These are phyloP conservation scores for Elgonia sp. DNA, from an alignment of 2,888 invertebrate species.

Conservation along the genomic window DNA sequence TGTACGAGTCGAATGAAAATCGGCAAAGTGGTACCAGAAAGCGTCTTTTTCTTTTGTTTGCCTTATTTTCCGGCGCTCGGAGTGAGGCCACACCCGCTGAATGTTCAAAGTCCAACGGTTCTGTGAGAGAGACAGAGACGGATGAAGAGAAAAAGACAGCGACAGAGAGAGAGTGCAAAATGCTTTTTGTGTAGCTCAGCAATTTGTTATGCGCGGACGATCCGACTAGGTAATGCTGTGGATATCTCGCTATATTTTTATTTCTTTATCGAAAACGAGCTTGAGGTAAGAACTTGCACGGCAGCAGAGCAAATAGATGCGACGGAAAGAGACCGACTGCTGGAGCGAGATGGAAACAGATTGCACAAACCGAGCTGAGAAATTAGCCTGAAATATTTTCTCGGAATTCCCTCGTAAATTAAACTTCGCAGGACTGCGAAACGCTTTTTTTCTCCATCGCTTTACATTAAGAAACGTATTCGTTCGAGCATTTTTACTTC, in stretches of 20 bases:
- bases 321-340: conserved; percentile 47
- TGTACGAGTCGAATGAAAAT: conserved; percentile 47
- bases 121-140: neutral
- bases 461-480: conserved; percentile 72
- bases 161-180: conserved; percentile 42
- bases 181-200: conserved; percentile 70
- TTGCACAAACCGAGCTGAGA: conserved; percentile 77
- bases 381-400: conserved; percentile 84
- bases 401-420: conserved; percentile 83
- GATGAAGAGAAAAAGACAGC: too few relatives aligned
- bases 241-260: conserved; percentile 69
- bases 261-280: conserved; percentile 76
- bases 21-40: conserved; percentile 55
- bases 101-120: conserved; percentile 58
- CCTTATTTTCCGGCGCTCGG: conserved; percentile 52
- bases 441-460: conserved; percentile 70
- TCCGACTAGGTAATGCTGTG: conserved; percentile 62
- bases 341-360: conserved; percentile 65
- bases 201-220: conserved; percentile 71
- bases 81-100: conserved; percentile 63
- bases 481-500: conserved; percentile 68
- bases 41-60: conserved; percentile 64
- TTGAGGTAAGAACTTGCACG: conserved; percentile 44
- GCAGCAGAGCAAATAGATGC: neutral
- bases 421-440: conserved; percentile 81